phyloP scores from a whole-genome alignment of 2,113 vertebrate species.

The Verasper variegatus region DNA sequence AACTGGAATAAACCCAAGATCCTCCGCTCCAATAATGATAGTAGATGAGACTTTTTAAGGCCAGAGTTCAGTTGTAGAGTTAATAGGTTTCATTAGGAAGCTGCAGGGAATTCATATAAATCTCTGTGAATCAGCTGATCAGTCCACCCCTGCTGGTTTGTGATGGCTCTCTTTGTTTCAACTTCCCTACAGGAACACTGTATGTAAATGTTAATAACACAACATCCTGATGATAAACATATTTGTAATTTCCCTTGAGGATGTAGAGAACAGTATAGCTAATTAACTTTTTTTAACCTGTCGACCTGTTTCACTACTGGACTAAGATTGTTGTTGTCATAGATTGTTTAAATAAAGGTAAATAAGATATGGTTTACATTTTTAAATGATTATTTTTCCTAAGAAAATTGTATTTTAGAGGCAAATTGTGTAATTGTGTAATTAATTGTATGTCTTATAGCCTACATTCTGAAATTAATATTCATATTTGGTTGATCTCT shows the following conservation, averaged over 20 bases:
- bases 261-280: neutral
- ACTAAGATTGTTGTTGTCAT: neutral
- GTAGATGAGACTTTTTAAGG: too few relatives aligned
- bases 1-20: conserved; percentile 32
- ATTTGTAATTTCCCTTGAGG: neutral
- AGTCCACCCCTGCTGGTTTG: neutral
- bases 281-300: neutral
- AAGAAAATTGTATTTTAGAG: neutral
- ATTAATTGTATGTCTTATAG: too few relatives aligned
- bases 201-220: neutral
- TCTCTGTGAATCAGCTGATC: neutral
- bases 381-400: neutral
- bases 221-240: neutral
- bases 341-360: neutral
- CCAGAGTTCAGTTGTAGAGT: neutral
- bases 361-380: neutral
- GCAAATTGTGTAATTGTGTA: too few relatives aligned
- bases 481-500: too few relatives aligned
- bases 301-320: neutral
- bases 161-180: neutral
- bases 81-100: neutral
- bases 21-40: neutral
- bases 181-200: neutral
- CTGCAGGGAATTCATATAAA: neutral
- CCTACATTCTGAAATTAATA: too few relatives aligned